Evolutionary conservation across 2,113 vertebrate genomes (phyloP).

Genomic region (Caretta caretta): DNA sequence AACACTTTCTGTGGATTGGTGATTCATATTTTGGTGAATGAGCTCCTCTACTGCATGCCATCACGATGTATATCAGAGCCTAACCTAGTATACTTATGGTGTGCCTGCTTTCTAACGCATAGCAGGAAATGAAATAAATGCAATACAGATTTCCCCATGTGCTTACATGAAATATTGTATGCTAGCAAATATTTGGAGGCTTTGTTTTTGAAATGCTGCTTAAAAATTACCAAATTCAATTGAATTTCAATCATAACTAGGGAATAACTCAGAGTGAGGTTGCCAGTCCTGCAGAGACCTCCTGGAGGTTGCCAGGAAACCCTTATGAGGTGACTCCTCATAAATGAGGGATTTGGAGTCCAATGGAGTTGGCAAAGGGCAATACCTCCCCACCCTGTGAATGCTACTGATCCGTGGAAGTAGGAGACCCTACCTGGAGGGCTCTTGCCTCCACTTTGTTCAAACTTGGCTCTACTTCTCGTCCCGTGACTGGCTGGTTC

Average conservation of each 20-base stretch:
- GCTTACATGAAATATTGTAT: not conserved
- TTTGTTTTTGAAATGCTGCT: conserved; percentile 7
- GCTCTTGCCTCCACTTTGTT: not conserved
- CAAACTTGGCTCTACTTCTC: not conserved
- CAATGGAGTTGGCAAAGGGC: not conserved
- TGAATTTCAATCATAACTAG: not conserved
- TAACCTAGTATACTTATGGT: conserved; percentile 14
- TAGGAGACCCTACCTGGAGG: no score
- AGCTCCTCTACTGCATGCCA: conserved; percentile 45
- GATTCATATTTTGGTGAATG: conserved; percentile 74
- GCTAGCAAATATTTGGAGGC: not conserved
- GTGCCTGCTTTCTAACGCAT: not conserved
- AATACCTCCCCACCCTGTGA: rapidly evolving
- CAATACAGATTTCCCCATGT: not conserved
- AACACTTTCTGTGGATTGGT: conserved; percentile 43
- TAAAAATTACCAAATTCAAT: not conserved
- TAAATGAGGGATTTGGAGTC: not conserved
- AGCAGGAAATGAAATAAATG: not conserved
- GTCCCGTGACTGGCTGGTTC: not conserved
- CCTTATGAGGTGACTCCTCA: not conserved
- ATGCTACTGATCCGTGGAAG: not conserved
- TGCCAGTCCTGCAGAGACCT: not conserved
- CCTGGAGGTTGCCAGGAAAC: not conserved
- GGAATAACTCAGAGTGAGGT: not conserved
- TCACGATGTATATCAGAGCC: not conserved